A percentile compares a stretch with the other conserved stretches of the same genome.
Conservation (phyloP, 2,113 vertebrate genomes). For the Oryzias melastigma region DNA sequence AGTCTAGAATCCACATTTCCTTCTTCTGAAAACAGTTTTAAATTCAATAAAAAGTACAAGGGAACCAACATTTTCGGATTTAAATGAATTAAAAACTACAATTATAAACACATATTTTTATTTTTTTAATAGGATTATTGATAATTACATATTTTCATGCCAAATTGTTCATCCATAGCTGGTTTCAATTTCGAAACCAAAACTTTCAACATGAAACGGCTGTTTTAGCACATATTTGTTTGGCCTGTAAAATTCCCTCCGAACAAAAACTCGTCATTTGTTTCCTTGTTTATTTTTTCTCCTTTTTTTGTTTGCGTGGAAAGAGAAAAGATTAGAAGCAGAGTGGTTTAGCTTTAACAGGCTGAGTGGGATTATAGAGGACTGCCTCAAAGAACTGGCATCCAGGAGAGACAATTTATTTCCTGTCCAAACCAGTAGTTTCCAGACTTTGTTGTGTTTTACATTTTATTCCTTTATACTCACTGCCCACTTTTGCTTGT, state of each 20-base stretch:
- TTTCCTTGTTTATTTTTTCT: not conserved
- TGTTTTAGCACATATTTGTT: not conserved
- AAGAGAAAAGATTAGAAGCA: not conserved
- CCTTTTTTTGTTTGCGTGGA: not conserved
- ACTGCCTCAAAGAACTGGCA: not conserved
- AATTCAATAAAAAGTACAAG: too few species aligned
- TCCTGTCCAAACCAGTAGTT: not conserved
- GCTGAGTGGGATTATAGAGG: not conserved
- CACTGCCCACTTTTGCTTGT: not conserved
- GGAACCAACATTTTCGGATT: too few species aligned
- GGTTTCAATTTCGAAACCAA: too few species aligned
- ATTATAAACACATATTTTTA: too few species aligned
- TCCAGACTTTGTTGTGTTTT: not conserved
- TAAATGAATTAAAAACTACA: too few species aligned
- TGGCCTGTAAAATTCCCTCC: not conserved
- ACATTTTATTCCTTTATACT: not conserved
- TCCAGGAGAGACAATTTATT: not conserved
- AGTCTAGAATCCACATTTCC: too few species aligned
- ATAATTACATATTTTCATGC: too few species aligned
- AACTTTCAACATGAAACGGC: too few species aligned
- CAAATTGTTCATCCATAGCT: too few species aligned
- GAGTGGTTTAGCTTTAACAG: not conserved
- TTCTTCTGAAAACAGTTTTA: too few species aligned
- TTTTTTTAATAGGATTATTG: too few species aligned
- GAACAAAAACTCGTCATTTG: constrained; percentile 2